Base-by-base conservation (phyloP, 2,113 vertebrate genomes). In the Macroglossus sobrinus region DNA sequence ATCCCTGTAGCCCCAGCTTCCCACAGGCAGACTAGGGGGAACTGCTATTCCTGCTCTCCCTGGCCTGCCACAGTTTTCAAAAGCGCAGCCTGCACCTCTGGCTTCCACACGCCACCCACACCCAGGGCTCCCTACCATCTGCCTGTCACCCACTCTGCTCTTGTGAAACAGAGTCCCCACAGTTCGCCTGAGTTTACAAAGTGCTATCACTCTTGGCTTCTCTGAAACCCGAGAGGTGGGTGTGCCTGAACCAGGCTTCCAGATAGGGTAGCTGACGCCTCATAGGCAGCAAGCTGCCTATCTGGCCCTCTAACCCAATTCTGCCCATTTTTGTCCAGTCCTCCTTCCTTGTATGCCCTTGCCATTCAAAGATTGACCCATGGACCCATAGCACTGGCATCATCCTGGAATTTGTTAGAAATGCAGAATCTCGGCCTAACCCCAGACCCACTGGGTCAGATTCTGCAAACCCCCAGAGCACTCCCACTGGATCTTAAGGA, bases 61-160 rank as follows among this genome's bases (percentile, higher is more conserved):
- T 3, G 13, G 92, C 19, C 38, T 19, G 18, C n/a, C 72, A 7
- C 19, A 0, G 21, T 69, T 79, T 79, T 69, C 90, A 68, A 69
- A 92, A 64, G 78, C 16, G 1, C 66, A 94, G 91, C 80, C 57
- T 5, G 84, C 21, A 22, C 66, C 64, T 76, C 91, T 74, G n/a
- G 40, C 57, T 84, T 79, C 94, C 63, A 15, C 8, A 15, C 0
- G 2, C 95, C 59, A 18, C 91, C 93, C 93, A 78, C 63, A 9
- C 84, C 63, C 22, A 0, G 92, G 57, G 64, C 50, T 93, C 55
- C 92, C 92, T 18, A 38, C 93, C 71, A 81, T 86, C 89, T 92
- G 89, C 79, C 87, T 16, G 84, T 75, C 90, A 19, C 84, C 4
- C n/a, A 18, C 86, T 90, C 90, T 68, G 63, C 69, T 82, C 96